Base-by-base conservation (phyloP, 2,113 vertebrate species). In the Rhinoderma darwinii region DNA sequence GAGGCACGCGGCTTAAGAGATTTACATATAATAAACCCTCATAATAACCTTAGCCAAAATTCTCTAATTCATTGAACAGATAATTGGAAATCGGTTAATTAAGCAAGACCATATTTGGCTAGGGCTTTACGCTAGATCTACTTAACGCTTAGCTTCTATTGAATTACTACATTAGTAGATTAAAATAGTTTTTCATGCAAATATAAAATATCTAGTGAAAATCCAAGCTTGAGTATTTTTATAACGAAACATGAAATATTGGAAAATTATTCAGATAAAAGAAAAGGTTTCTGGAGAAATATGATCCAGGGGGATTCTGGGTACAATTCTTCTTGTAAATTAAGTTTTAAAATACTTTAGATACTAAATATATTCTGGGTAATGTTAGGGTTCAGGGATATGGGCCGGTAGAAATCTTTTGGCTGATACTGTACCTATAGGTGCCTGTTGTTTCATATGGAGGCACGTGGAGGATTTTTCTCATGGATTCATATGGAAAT, bases 81-180 rank as follows among this genome's bases (percentile, higher is more conserved):
- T 51, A 32, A 83, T 83, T 83, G 44, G 63, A 83, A 72, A 83
- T 27, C 63, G 54, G 82, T 50, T 83, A 51, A 83, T 83, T 35
- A 70, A 51, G 61, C 61, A 27, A 30, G 39, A 30, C 39, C 18
- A 39, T 70, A 83, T 83, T 47, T 54, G 43, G 63, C 17, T 35
- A 27, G 8, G 8, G n/a, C 20, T 83, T 83, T 72, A 11, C 54
- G 41, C 47, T 50, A 32, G 47, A 78, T 78, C 44, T 51, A 51
- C 27, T 78, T 78, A 47, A 54, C 68, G 39, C 20, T 25, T 22
- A 20, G 35, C 17, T 20, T 37, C 66, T 70, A 37, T 14, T 70
- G 18, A 37, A 70, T 70, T 72, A 72, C 68, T 11, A 41, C 20
- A 72, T 72, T 72, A 41, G 37, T 37, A 39, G 37, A 72, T 22